Conservation (phyloP, 2,797 vertebrate species). For the Philypnodon macrostomus region DNA sequence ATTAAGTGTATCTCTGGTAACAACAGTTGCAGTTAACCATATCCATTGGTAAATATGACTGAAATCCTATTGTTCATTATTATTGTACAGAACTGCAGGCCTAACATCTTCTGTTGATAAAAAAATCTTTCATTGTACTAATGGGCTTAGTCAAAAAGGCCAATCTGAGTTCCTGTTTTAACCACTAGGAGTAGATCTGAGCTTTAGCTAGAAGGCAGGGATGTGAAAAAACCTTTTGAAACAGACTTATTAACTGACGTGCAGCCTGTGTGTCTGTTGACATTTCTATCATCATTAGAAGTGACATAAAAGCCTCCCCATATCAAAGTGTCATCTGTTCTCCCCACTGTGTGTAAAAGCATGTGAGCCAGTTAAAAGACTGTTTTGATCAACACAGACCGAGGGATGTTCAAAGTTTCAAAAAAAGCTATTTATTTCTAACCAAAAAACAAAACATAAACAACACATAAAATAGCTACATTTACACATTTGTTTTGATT, state of each 20-base stretch:
- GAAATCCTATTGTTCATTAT: no score
- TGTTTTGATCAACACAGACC: constrained; percentile 48
- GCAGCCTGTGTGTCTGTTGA: constrained; percentile 24
- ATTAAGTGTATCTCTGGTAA: no score
- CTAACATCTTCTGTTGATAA: no score
- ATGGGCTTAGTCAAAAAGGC: neutral
- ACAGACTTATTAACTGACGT: constrained; percentile 13
- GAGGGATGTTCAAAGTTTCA: constrained; percentile 44
- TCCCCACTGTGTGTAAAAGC: constrained; percentile 24
- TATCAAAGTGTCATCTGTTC: constrained; percentile 66
- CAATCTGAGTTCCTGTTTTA: neutral
- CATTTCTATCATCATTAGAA: constrained; percentile 52
- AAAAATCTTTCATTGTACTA: no score
- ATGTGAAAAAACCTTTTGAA: constrained; percentile 14
- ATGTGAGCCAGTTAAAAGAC: constrained; percentile 45
- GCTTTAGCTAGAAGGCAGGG: constrained; percentile 9
- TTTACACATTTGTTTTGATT: neutral
- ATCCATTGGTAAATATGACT: no score
- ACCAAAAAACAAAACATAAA: constrained; percentile 21
- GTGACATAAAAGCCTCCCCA: constrained; percentile 55
- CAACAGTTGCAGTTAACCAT: no score
- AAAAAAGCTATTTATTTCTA: constrained; percentile 29
- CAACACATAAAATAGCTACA: neutral
- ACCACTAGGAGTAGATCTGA: constrained; percentile 7
- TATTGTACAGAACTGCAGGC: no score